Evolutionary conservation across 2,113 vertebrate species (phyloP).

Genomic region (Erythrolamprus reginae): DNA sequence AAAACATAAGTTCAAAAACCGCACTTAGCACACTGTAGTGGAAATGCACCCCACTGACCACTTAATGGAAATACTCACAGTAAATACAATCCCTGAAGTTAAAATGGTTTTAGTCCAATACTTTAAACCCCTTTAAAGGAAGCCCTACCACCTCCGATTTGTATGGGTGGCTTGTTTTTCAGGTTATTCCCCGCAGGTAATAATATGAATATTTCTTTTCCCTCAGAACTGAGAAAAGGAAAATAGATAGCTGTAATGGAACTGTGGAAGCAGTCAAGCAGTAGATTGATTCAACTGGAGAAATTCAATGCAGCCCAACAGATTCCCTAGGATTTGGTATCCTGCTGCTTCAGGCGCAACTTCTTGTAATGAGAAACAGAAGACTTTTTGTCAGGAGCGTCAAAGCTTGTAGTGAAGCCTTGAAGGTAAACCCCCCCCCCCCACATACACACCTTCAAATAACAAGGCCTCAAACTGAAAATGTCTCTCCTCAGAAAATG

Average conservation of each 20-base stretch:
- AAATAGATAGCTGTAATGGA: slow-evolving; percentile 62
- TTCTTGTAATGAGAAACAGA: slow-evolving; percentile 66
- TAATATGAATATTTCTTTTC: slow-evolving; percentile 36
- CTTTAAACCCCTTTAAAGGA: slow-evolving; percentile 45
- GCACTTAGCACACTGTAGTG: slow-evolving; percentile 29
- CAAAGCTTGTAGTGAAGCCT: slow-evolving; percentile 47
- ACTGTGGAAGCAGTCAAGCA: slow-evolving; percentile 62
- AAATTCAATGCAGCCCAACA: slow-evolving; percentile 64
- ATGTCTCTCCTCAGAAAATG: slow-evolving; percentile 45
- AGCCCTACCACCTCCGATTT: slow-evolving; percentile 45
- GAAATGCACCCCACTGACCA: slow-evolving; percentile 37
- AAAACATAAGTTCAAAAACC: slow-evolving; percentile 28
- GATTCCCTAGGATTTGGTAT: slow-evolving; percentile 58
- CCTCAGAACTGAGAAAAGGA: slow-evolving; percentile 54
- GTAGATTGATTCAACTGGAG: slow-evolving; percentile 70
- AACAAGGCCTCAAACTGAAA: slow-evolving; percentile 19
- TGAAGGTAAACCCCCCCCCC: slow-evolving; percentile 41
- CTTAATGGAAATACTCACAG: slow-evolving; percentile 40
- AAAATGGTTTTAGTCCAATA: slow-evolving; percentile 48
- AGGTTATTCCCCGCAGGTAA: slow-evolving; percentile 50
- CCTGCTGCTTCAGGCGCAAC: slow-evolving; percentile 58
- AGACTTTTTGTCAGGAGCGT: slow-evolving; percentile 61
- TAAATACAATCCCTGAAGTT: slow-evolving; percentile 53
- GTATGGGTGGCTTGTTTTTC: slow-evolving; percentile 47
- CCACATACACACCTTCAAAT: background rate